These are phyloP conservation scores for Malurus leucopterus DNA, from an alignment of 2,797 vertebrate species.

Conservation along the genomic window DNA sequence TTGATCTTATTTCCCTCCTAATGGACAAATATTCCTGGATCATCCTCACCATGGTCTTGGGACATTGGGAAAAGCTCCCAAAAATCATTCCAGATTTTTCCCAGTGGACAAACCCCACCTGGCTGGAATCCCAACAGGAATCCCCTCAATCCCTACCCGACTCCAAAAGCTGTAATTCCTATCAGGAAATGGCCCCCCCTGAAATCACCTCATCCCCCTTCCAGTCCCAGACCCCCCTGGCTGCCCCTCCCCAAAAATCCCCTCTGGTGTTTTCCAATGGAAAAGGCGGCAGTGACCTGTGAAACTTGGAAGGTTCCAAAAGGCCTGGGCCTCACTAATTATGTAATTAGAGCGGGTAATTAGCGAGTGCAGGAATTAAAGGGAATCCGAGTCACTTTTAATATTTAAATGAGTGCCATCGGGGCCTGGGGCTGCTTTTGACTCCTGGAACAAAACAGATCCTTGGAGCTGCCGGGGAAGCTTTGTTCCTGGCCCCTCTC, in stretches of 20 bases:
- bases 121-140: not conserved
- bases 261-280: not conserved
- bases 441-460: not conserved
- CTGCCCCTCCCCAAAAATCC: not conserved
- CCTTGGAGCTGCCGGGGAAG: not conserved
- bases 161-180: not conserved
- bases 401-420: not conserved
- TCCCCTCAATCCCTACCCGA: no score
- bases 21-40: no score
- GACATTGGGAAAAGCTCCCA: no score
- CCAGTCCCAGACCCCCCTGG: no score
- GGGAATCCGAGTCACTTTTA: not conserved
- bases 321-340: not conserved
- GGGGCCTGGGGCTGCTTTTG: not conserved
- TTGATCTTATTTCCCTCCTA: no score
- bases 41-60: no score
- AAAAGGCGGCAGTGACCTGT: not conserved
- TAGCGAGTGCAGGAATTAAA: not conserved
- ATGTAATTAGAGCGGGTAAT: not conserved
- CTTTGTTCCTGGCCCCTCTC: not conserved
- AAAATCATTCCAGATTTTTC: no score
- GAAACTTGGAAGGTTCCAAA: not conserved
- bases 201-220: not conserved
- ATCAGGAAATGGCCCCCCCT: not conserved
- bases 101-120: no score